Conservation (phyloP, 2,888 invertebrate species). For the Papilio elwesi region DNA sequence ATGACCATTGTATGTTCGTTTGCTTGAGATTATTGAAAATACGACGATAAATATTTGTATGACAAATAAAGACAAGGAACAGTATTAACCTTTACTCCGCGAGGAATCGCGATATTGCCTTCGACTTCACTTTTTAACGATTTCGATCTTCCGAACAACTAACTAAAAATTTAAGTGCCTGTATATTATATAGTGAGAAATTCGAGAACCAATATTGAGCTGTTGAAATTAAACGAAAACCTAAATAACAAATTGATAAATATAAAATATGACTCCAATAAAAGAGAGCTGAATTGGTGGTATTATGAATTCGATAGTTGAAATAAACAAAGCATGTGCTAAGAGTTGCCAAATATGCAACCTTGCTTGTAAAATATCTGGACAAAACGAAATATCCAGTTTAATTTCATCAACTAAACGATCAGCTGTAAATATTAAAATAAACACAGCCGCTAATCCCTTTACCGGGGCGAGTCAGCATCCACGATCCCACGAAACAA, state of each 20-base stretch:
- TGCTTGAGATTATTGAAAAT: not conserved
- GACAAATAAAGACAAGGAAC: not conserved
- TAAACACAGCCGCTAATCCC: constrained; percentile 71
- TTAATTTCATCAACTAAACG: constrained; percentile 23
- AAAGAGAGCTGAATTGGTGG: too few species aligned
- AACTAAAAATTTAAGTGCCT: too few species aligned
- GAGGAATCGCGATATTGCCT: too few species aligned
- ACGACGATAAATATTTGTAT: not conserved
- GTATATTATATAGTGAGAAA: too few species aligned
- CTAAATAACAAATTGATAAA: too few species aligned
- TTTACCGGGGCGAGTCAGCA: constrained; percentile 60
- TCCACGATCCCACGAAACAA: constrained; percentile 64
- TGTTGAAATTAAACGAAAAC: too few species aligned
- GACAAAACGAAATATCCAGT: not conserved
- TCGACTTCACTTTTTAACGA: too few species aligned
- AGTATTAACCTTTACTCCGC: too few species aligned
- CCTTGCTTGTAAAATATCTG: not conserved
- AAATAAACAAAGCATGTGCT: not conserved
- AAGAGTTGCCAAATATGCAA: not conserved
- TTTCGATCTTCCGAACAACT: too few species aligned
- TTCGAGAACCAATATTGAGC: too few species aligned
- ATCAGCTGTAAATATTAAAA: constrained; percentile 28
- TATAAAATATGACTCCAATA: too few species aligned
- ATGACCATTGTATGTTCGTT: not conserved
- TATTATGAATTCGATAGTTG: too few species aligned